Evolutionary conservation across 2,888 invertebrate species (phyloP).

Genomic region (Dasypolia templi): DNA sequence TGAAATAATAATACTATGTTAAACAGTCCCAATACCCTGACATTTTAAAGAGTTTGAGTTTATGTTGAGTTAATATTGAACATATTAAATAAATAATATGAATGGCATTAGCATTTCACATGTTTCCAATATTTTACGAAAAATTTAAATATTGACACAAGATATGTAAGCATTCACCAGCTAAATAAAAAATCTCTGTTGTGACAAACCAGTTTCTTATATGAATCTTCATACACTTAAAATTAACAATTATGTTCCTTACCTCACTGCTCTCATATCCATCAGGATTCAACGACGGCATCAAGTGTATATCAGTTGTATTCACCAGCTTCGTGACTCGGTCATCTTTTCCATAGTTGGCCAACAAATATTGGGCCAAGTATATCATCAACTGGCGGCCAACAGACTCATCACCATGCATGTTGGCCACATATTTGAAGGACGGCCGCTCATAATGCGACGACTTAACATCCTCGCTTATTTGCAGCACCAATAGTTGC

Average conservation of each 20-base stretch:
- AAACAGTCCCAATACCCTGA: neutral
- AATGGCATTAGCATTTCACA: neutral
- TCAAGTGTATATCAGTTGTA: constrained; percentile 97
- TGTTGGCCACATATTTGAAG: constrained; percentile 98
- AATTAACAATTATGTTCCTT: constrained; percentile 68
- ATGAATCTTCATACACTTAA: constrained; percentile 4
- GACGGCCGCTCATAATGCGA: constrained; percentile 93
- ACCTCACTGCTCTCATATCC: constrained; percentile 97
- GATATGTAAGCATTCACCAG: constrained; percentile 3
- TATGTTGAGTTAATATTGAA: neutral
- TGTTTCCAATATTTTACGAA: neutral
- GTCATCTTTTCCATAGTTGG: constrained; percentile 93
- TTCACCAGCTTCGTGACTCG: constrained; percentile 95
- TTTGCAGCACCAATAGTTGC: constrained; percentile 95
- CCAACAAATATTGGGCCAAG: constrained; percentile 95
- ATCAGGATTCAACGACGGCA: constrained; percentile 99
- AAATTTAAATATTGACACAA: neutral
- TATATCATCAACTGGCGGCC: constrained; percentile 96
- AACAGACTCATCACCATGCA: constrained; percentile 98
- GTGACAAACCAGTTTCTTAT: constrained; percentile 1
- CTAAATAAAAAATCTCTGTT: neutral
- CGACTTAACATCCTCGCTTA: constrained; percentile 92
- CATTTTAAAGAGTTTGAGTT: neutral
- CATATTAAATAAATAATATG: neutral
- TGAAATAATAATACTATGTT: neutral